These are phyloP conservation scores for Nyctibius grandis DNA, from an alignment of 2,797 vertebrate species.

Conservation along the genomic window DNA sequence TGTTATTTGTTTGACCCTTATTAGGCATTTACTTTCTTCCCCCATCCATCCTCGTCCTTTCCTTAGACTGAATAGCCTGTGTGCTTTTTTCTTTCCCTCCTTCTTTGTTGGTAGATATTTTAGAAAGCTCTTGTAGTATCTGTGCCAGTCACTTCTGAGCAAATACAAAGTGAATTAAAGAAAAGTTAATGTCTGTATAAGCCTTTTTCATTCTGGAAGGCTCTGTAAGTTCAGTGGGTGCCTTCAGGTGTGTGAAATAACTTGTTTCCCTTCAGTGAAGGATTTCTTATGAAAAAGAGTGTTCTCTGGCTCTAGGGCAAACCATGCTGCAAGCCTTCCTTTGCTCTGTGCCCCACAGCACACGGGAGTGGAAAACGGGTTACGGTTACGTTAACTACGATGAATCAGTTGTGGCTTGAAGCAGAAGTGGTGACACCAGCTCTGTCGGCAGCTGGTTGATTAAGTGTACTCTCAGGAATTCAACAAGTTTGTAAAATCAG, in stretches of 20 bases:
- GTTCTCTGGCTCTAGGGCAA: not conserved
- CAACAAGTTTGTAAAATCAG: not conserved
- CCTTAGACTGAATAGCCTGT: not conserved
- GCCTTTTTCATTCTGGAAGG: not conserved
- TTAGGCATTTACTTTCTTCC: not conserved
- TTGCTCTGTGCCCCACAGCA: not conserved
- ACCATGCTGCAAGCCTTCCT: not conserved
- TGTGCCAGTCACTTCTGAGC: not conserved
- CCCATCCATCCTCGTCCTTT: not conserved
- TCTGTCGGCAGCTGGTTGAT: slow-evolving; percentile 11
- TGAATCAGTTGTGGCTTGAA: not conserved
- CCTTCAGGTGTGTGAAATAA: not conserved
- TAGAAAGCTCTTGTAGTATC: not conserved
- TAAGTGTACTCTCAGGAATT: not conserved
- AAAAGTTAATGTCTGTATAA: not conserved
- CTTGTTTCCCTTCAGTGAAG: not conserved
- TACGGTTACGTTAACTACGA: not conserved
- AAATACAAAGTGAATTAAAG: not conserved
- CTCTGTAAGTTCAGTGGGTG: not conserved
- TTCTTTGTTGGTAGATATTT: not conserved
- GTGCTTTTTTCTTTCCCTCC: fast-evolving
- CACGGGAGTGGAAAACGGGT: not conserved
- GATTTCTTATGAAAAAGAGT: not conserved
- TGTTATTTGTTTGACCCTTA: not conserved
- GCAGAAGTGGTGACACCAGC: not conserved